Percentiles rank a stretch among this genome's conserved stretches.
phyloP scores from a whole-genome alignment of 2,113 vertebrate species.

The Centropus bengalensis region DNA sequence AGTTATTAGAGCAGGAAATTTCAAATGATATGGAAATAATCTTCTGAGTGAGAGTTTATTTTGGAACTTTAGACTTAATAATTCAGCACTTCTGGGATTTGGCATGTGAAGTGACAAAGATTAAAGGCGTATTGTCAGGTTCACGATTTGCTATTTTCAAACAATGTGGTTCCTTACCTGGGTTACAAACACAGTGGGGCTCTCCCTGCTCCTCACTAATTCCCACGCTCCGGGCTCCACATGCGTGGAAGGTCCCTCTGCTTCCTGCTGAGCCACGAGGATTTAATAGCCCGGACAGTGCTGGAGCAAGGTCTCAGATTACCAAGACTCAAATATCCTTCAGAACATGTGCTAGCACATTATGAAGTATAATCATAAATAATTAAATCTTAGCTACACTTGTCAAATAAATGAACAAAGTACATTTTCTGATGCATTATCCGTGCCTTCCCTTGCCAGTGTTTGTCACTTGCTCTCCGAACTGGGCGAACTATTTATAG shows the following conservation, averaged over 20 bases:
- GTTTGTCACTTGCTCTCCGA: conserved; percentile 33
- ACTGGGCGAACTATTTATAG: conserved; percentile 57
- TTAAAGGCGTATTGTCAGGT: conserved; percentile 55
- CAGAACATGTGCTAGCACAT: conserved; percentile 48
- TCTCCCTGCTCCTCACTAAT: not conserved
- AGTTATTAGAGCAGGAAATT: conserved; percentile 76
- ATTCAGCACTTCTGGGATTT: conserved; percentile 70
- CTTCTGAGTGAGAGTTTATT: conserved; percentile 66
- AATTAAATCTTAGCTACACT: conserved; percentile 66
- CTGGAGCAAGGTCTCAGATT: not conserved
- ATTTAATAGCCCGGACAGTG: not conserved
- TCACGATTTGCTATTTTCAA: not conserved
- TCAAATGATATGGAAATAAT: conserved; percentile 75
- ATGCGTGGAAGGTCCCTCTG: not conserved
- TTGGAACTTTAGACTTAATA: conserved; percentile 72
- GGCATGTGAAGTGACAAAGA: conserved; percentile 68
- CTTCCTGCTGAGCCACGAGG: not conserved
- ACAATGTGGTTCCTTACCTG: not conserved
- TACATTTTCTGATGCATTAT: conserved; percentile 17
- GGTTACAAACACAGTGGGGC: not conserved
- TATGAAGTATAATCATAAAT: conserved; percentile 49
- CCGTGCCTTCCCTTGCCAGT: conserved; percentile 1
- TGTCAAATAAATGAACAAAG: conserved; percentile 66
- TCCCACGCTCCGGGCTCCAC: not conserved
- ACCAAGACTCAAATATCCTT: not conserved